phyloP scores from a whole-genome alignment of 2,888 invertebrate genomes.

The Ennomos quercinarius region DNA sequence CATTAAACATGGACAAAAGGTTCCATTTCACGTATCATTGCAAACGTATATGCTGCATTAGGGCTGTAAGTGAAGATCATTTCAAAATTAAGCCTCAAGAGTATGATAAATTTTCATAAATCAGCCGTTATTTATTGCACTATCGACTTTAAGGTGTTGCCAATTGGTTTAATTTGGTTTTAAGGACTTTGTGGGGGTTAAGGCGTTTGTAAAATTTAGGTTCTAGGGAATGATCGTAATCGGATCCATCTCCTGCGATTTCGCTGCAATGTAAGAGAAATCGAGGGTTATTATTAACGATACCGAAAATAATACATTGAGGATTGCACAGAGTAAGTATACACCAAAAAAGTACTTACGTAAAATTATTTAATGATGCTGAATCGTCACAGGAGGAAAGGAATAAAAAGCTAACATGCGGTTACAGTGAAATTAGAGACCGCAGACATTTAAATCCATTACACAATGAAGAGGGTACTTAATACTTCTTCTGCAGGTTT shows the following conservation, averaged over 20 bases:
- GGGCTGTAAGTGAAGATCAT: slow-evolving; percentile 60
- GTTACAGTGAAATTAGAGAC: slow-evolving; percentile 12
- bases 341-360: slow-evolving; percentile 16
- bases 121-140: slow-evolving; percentile 82
- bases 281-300: slow-evolving; percentile 29
- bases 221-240: slow-evolving; percentile 71
- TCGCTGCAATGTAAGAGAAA: slow-evolving; percentile 54
- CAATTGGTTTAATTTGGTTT: slow-evolving; percentile 77
- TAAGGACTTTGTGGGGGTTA: slow-evolving; percentile 63
- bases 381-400: slow-evolving; percentile 15
- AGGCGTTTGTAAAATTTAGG: slow-evolving; percentile 60
- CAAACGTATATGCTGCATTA: slow-evolving; percentile 55
- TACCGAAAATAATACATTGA: slow-evolving; percentile 28
- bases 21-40: slow-evolving; percentile 59
- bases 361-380: slow-evolving; percentile 23
- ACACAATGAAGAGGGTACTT: neutral
- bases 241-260: slow-evolving; percentile 65
- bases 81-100: slow-evolving; percentile 85
- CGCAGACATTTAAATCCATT: slow-evolving; percentile 1
- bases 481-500: neutral
- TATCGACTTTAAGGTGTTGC: slow-evolving; percentile 82
- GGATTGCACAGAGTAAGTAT: slow-evolving; percentile 19
- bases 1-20: slow-evolving; percentile 60
- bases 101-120: slow-evolving; percentile 85
- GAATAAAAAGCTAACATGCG: neutral